phyloP scores from a whole-genome alignment of 23 tunicate genomes.

The Trididemnum clinides region DNA sequence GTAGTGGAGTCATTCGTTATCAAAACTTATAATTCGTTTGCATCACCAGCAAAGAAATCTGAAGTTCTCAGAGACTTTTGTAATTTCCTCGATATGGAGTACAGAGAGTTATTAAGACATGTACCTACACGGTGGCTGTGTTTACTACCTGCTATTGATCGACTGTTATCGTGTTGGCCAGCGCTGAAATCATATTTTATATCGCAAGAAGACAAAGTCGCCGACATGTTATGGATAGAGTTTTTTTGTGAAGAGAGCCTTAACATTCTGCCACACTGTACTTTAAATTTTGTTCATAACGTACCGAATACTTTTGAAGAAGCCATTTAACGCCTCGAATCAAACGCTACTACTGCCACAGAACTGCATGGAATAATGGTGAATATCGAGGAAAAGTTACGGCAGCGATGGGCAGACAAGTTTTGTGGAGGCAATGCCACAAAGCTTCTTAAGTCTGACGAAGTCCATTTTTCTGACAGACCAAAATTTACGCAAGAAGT shows the following conservation, averaged over 20 bases:
- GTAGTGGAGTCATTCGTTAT: neutral
- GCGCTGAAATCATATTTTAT: slow-evolving; percentile 9
- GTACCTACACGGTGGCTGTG: slow-evolving; percentile 1
- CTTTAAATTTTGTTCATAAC: slow-evolving; percentile 2
- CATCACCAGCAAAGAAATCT: neutral
- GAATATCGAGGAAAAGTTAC: slow-evolving; percentile 11
- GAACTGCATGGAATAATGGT: slow-evolving; percentile 20
- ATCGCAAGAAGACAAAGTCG: slow-evolving; percentile 8
- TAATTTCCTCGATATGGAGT: slow-evolving; percentile 11
- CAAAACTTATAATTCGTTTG: neutral
- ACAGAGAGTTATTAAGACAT: neutral
- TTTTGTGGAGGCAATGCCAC: too few relatives aligned
- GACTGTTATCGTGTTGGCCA: neutral
- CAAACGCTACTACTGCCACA: slow-evolving; percentile 6
- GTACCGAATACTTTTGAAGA: neutral
- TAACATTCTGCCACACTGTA: slow-evolving; percentile 12
- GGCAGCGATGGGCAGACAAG: slow-evolving; percentile 8
- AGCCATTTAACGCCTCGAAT: neutral
- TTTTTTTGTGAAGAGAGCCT: neutral
- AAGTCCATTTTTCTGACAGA: neutral
- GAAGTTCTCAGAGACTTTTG: slow-evolving; percentile 8
- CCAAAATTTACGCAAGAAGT: neutral
- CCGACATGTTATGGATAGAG: neutral
- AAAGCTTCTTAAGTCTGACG: too few relatives aligned
- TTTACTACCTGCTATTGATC: neutral